Evolutionary conservation across 2,888 invertebrate genomes (phyloP), one percentile per base, ranked within the genome.

Genomic region (Proisotoma minuta): DNA sequence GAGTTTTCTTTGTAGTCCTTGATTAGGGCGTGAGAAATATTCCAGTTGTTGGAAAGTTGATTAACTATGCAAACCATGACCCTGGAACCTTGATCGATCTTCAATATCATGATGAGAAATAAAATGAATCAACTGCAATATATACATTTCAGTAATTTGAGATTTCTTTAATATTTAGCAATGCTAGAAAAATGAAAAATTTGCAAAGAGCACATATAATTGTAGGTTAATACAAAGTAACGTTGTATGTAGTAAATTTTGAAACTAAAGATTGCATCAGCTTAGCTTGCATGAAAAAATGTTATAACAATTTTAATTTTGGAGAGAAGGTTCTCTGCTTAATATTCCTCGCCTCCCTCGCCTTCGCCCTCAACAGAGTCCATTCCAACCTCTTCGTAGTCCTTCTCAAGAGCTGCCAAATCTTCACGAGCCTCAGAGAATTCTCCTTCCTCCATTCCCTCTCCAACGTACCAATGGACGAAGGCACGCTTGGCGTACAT

Each of bases 401-500:
- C 88, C 73, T 84, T 82, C 77, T 87, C 87, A 2, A 87, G 79
- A 23, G 85, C 84, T 57, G 84, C 87, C 69, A 90, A 80, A 78
- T 89, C 88, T 76, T 89, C 89, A 26, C 89, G 82, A 23, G 89
- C 89, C 77, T 90, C 89, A 5, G 85, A 83, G 78, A 90, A 89
- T 78, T 90, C 90, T 0, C 88, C 89, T 77, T 88, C 88, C 75
- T 88, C 87, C 88, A 89, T 89, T 59, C 89, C 89, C 77, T 89
- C 87, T 27, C 78, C 78, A 20, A 78, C 79, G 74, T 78, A 80
- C 95, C 95, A 95, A 80, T 95, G 94, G 68, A 94, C 95, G 81
- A 96, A 96, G 62, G 95, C 95, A 74, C 94, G 86, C 83, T 95
- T 95, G 79, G 94, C 92, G 81, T 93, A 95, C 93, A 95, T 95